Percentiles rank a stretch among this genome's conserved stretches.
Evolutionary conservation across 2,888 invertebrate genomes (phyloP).

Genomic region (Siphlonurus alternatus): DNA sequence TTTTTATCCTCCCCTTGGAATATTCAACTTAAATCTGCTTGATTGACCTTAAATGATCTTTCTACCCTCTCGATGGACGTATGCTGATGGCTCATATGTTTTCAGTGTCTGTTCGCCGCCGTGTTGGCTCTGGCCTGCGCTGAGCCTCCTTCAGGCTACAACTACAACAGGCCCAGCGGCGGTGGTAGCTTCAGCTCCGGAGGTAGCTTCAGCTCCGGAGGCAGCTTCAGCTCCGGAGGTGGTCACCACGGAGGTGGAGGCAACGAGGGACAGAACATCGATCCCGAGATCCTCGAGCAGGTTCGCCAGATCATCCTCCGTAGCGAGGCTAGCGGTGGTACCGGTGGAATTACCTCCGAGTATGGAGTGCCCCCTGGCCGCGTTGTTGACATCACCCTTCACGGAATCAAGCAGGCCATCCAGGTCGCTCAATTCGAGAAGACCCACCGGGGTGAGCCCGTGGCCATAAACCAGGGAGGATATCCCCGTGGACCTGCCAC

Average conservation of each 20-base stretch:
- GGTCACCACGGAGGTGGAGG: conserved; percentile 65
- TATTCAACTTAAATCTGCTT: too few species aligned
- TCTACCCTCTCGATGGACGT: too few species aligned
- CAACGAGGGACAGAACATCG: conserved; percentile 67
- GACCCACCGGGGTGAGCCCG: conserved; percentile 31
- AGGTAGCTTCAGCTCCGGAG: conserved; percentile 33
- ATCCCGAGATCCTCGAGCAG: conserved; percentile 62
- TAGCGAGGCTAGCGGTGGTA: conserved; percentile 40
- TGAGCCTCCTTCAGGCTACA: conserved; percentile 61
- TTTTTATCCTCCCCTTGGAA: too few species aligned
- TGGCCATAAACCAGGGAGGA: conserved; percentile 24
- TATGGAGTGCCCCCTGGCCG: conserved; percentile 65
- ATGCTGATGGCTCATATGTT: too few species aligned
- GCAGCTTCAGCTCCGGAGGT: conserved; percentile 56
- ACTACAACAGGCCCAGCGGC: conserved; percentile 50
- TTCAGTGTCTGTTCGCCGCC: conserved; percentile 68
- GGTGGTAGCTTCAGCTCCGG: conserved; percentile 23
- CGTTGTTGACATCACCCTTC: conserved; percentile 44
- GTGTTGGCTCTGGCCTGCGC: conserved; percentile 56
- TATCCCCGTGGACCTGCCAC: conserved; percentile 23
- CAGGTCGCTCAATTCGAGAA: conserved; percentile 76
- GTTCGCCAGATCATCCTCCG: conserved; percentile 69
- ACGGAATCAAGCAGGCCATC: conserved; percentile 71
- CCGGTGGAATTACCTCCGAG: conserved; percentile 40
- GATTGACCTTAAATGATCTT: too few species aligned